Conservation (phyloP, 2,888 invertebrate species). For the Cataglyphis cursor region DNA sequence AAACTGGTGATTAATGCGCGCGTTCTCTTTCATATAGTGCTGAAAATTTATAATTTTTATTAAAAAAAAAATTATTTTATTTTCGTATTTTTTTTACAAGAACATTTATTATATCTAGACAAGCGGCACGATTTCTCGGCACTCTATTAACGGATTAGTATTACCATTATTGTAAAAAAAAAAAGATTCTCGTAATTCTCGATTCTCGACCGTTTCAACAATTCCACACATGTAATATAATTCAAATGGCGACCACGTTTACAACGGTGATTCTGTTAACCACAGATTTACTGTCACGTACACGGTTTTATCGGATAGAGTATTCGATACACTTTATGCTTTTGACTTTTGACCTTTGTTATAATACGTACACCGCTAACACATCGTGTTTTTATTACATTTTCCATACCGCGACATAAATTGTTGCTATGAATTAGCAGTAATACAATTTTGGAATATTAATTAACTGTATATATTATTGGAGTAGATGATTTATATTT, state of each 20-base stretch:
- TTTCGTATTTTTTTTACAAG: conserved; percentile 4
- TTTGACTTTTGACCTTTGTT: conserved; percentile 43
- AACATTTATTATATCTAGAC: conserved; percentile 21
- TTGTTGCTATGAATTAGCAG: conserved; percentile 25
- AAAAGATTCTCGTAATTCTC: conserved; percentile 46
- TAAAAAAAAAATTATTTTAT: neutral
- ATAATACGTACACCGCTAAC: neutral
- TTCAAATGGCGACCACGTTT: conserved; percentile 70
- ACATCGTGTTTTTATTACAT: conserved; percentile 6
- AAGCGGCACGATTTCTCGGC: conserved; percentile 28
- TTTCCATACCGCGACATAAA: conserved; percentile 23
- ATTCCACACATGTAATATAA: conserved; percentile 66
- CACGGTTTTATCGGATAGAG: conserved; percentile 55
- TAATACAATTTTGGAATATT: conserved; percentile 12
- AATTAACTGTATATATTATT: neutral
- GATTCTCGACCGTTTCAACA: conserved; percentile 64
- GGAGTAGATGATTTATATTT: neutral
- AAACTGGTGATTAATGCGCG: conserved; percentile 24
- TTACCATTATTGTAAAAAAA: conserved; percentile 45
- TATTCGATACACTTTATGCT: conserved; percentile 51
- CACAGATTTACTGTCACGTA: conserved; percentile 74
- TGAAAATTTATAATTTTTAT: conserved; percentile 13
- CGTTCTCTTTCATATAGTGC: neutral
- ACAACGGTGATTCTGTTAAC: conserved; percentile 70
- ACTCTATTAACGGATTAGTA: conserved; percentile 60